Conservation (phyloP, 2,888 invertebrate species). For the Hylaea fasciaria region DNA sequence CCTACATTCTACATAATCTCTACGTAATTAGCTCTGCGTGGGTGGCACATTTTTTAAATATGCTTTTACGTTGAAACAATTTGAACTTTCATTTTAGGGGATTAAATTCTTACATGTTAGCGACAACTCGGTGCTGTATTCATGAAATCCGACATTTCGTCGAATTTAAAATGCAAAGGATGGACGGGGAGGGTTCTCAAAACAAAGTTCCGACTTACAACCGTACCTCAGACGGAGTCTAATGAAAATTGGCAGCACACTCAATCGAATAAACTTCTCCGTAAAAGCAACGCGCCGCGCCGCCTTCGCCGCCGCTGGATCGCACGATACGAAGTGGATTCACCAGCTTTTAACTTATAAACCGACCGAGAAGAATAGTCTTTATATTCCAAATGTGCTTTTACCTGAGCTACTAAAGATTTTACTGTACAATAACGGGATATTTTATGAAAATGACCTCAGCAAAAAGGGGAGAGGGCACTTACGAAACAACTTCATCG, state of each 20-base stretch:
- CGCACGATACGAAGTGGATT: slow-evolving; percentile 25
- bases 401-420: slow-evolving; percentile 26
- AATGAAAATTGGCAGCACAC: slow-evolving; percentile 81
- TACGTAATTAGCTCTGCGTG: neutral
- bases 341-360: slow-evolving; percentile 29
- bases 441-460: slow-evolving; percentile 23
- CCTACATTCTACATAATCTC: neutral
- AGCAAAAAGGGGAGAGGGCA: slow-evolving; percentile 9
- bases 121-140: slow-evolving; percentile 49
- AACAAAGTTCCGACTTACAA: slow-evolving; percentile 67
- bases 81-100: slow-evolving; percentile 49
- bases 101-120: slow-evolving; percentile 53
- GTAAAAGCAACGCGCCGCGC: slow-evolving; percentile 38
- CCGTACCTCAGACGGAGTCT: slow-evolving; percentile 61
- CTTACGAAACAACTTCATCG: slow-evolving; percentile 21
- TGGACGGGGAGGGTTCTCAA: slow-evolving; percentile 55
- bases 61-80: slow-evolving; percentile 38
- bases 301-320: slow-evolving; percentile 13
- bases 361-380: slow-evolving; percentile 22
- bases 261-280: slow-evolving; percentile 68
- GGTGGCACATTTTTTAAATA: slow-evolving; percentile 22
- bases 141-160: slow-evolving; percentile 62
- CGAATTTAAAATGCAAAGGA: slow-evolving; percentile 69
- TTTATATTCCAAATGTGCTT: slow-evolving; percentile 23
- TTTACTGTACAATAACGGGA: slow-evolving; percentile 23